Evolutionary conservation across 2,113 vertebrate species (phyloP), one percentile per base, ranked within the genome.

Genomic region (Sitta europaea): DNA sequence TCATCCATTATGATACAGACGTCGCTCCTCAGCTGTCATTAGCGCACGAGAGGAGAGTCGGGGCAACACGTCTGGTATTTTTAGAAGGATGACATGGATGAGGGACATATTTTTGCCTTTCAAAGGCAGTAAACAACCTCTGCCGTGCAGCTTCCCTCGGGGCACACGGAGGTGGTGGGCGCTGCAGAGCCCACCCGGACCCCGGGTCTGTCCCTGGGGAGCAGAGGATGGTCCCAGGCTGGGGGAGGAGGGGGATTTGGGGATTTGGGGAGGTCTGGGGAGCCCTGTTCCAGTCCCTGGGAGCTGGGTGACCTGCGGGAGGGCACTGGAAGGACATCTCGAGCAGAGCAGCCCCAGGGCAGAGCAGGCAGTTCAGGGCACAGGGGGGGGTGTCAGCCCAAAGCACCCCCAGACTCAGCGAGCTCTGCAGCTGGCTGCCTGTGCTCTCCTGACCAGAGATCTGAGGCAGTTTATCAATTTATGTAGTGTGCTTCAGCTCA

Each of bases 11-110:
- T 13, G 78, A 62, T 66, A 55, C 90, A 73, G 92, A 66, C 62
- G 81, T 86, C 33, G 62, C 93, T 86, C 63, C 71, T 92, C 92
- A 53, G 91, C 87, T 73, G 92, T 88, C 95, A 68, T 93, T 61
- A 94, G 86, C 17, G 4, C 74, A 13, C 38, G 28, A 65, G 88
- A 83, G 90, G 88, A 28, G 66, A 78, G 86, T 53, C 5, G 19
- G 82, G 91, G 84, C 67, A 85, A 74, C 84, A 65, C 27, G 57
- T 6, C 80, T 33, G 53, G 38, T 92, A 36, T 88, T 77, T 78
- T 74, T 74, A 51, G 75, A 45, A 67, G 82, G 38, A 25, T 65
- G 82, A 90, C 75, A 79, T 1, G 82, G 92, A 94, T n/a, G 48
- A 78, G 81, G 59, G 94, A 28, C 84, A 67, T 55, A 61, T 63